These are phyloP conservation scores for Chaetophractus vellerosus DNA, from an alignment of 2,797 vertebrate species.

Conservation along the genomic window DNA sequence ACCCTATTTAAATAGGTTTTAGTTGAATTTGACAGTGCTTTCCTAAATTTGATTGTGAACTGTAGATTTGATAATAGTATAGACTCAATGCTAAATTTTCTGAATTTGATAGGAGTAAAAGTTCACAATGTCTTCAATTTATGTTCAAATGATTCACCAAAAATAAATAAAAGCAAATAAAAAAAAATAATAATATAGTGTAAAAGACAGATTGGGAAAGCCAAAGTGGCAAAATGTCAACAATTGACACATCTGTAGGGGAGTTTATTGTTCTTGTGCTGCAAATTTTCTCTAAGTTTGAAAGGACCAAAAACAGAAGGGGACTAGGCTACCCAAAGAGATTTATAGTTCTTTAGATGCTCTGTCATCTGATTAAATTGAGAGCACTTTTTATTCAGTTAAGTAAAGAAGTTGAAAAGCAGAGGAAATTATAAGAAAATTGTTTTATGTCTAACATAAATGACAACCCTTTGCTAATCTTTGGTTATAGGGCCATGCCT, in stretches of 20 bases:
- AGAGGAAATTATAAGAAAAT: background rate
- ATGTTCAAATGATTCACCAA: background rate
- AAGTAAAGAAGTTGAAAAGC: background rate
- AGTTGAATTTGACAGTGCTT: background rate
- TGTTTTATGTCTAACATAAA: background rate
- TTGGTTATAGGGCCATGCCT: accelerated
- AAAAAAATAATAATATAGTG: background rate
- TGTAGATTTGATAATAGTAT: background rate
- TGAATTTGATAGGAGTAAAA: background rate
- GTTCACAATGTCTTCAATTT: background rate
- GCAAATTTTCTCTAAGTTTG: background rate
- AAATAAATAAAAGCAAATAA: background rate
- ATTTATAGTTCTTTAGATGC: background rate
- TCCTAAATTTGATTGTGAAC: background rate
- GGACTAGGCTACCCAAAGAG: background rate
- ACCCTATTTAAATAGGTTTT: background rate
- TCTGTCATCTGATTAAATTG: background rate
- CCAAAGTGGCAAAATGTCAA: background rate
- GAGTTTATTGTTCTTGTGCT: background rate
- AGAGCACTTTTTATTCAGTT: background rate
- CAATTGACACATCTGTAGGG: background rate
- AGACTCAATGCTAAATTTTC: background rate
- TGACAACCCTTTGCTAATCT: background rate
- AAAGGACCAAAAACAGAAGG: background rate
- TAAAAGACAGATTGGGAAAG: background rate